Percentiles rank a stretch among this genome's conserved stretches.
phyloP scores from a whole-genome alignment of 2,113 vertebrate species.

The Emydocephalus ijimae region DNA sequence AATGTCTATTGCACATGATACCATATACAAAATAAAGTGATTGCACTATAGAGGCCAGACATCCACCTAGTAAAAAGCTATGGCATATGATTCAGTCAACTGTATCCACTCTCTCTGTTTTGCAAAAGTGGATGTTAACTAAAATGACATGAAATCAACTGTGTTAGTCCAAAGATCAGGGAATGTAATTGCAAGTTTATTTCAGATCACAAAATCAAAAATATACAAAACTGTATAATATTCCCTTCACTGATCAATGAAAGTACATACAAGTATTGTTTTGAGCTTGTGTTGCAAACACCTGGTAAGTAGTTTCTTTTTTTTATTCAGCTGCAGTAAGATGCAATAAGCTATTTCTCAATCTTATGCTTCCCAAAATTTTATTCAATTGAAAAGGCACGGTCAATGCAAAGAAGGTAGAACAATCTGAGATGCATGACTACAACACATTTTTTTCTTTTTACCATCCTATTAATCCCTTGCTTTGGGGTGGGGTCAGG shows the following conservation, averaged over 20 bases:
- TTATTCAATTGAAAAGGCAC: slow-evolving; percentile 15
- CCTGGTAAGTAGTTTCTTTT: not conserved
- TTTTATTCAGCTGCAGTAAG: not conserved
- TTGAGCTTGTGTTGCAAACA: not conserved
- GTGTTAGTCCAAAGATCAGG: not conserved
- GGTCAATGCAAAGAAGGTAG: not conserved
- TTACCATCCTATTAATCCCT: not conserved
- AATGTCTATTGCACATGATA: not conserved
- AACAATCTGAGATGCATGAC: not conserved
- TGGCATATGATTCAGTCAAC: not conserved
- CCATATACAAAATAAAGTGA: not conserved
- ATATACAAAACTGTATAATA: not conserved
- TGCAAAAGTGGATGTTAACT: not conserved
- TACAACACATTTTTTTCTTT: not conserved
- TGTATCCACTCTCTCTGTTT: not conserved
- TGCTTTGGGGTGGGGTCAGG: not conserved
- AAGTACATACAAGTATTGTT: not conserved
- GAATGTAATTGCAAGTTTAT: not conserved
- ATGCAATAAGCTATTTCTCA: not conserved
- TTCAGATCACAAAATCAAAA: not conserved
- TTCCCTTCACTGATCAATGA: not conserved
- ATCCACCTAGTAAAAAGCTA: not conserved
- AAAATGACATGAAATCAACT: not conserved
- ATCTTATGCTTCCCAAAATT: not conserved
- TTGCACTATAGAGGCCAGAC: not conserved